phyloP scores from a whole-genome alignment of 2,797 vertebrate genomes.

The Eremophila alpestris region DNA sequence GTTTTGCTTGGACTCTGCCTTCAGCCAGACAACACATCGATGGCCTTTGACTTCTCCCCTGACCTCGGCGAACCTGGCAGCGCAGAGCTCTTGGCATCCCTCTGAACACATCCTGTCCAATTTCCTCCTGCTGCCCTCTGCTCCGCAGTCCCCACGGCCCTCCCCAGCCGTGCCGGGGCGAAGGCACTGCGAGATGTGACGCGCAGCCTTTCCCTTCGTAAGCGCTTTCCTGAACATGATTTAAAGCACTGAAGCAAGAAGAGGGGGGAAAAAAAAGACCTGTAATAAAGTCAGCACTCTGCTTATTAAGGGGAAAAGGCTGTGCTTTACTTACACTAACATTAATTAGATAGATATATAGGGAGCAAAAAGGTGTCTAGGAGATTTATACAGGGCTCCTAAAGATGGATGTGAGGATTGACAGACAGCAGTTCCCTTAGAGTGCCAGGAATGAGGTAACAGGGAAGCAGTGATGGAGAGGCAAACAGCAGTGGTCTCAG shows the following conservation, averaged over 20 bases:
- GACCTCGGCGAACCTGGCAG: slow-evolving; percentile 48
- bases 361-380: slow-evolving; percentile 64
- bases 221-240: slow-evolving; percentile 79
- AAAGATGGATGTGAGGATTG: slow-evolving; percentile 54
- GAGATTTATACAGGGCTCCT: slow-evolving; percentile 46
- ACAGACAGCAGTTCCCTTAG: slow-evolving; percentile 6
- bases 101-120: slow-evolving; percentile 54
- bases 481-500: not conserved
- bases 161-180: not conserved
- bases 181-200: not conserved
- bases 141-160: not conserved
- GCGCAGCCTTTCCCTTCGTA: slow-evolving; percentile 58
- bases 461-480: not conserved
- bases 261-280: slow-evolving; percentile 7
- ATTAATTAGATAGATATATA: slow-evolving; percentile 83
- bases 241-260: slow-evolving; percentile 76
- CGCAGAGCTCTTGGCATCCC: slow-evolving; percentile 2
- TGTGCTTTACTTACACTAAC: slow-evolving; percentile 79
- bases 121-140: slow-evolving; percentile 32
- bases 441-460: not conserved
- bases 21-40: slow-evolving; percentile 71
- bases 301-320: slow-evolving; percentile 83
- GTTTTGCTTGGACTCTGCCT: slow-evolving; percentile 70
- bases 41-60: slow-evolving; percentile 69
- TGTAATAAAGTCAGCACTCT: slow-evolving; percentile 84